Evolutionary conservation across 2,888 invertebrate species (phyloP).

Genomic region (Deroplatys truncata): DNA sequence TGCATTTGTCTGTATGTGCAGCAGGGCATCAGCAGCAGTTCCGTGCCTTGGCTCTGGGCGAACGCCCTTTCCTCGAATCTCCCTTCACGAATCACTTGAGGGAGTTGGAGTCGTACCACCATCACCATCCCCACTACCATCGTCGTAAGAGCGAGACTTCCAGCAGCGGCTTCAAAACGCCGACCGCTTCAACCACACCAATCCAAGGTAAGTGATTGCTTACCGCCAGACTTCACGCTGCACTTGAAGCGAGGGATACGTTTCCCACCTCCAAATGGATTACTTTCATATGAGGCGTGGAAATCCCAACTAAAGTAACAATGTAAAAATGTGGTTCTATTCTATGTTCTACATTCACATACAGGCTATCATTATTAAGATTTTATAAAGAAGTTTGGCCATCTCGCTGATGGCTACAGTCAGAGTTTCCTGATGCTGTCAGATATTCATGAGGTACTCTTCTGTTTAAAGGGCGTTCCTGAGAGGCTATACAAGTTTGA

Average conservation of each 20-base stretch:
- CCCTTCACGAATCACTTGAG: constrained; percentile 60
- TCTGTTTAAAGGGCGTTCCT: too few species aligned
- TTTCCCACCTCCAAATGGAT: too few species aligned
- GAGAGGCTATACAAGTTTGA: too few species aligned
- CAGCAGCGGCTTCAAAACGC: constrained; percentile 41
- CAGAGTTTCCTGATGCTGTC: too few species aligned
- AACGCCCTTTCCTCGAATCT: constrained; percentile 63
- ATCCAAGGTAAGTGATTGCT: constrained; percentile 42
- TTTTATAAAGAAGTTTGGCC: too few species aligned
- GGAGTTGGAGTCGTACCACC: constrained; percentile 60
- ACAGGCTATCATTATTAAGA: too few species aligned
- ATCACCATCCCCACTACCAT: not conserved
- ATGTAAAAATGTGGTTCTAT: too few species aligned
- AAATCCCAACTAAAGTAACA: too few species aligned
- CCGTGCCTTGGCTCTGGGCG: constrained; percentile 67
- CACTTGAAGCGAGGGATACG: not conserved
- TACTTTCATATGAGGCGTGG: too few species aligned
- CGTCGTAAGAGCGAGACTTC: constrained; percentile 51
- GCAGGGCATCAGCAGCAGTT: constrained; percentile 61
- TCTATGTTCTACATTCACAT: too few species aligned
- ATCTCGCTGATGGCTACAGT: too few species aligned
- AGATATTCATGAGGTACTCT: too few species aligned
- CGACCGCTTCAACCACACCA: constrained; percentile 39
- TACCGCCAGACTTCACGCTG: not conserved
- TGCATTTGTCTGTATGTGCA: constrained; percentile 20